These are phyloP conservation scores for Timandra comae DNA, from an alignment of 2,888 invertebrate genomes.

Conservation along the genomic window DNA sequence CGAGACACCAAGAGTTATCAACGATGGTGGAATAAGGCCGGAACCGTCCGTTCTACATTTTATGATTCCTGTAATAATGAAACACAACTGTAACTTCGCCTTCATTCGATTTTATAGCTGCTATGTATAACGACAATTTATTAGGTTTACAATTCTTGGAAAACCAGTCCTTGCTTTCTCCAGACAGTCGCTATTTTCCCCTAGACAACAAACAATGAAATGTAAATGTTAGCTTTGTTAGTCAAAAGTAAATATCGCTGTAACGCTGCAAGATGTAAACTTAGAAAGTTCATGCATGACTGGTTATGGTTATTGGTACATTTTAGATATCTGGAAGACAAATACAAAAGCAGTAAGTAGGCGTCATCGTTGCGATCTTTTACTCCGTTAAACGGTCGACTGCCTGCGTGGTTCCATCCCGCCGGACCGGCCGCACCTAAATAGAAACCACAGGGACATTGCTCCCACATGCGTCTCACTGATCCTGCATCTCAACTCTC, in stretches of 20 bases:
- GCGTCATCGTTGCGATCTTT: slow-evolving; percentile 55
- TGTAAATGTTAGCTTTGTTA: slow-evolving; percentile 24
- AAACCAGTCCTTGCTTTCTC: slow-evolving; percentile 32
- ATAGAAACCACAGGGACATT: slow-evolving; percentile 76
- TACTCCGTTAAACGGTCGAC: slow-evolving; percentile 61
- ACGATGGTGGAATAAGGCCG: not conserved
- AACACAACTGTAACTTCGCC: too few species aligned
- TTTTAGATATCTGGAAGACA: not conserved
- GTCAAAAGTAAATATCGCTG: slow-evolving; percentile 20
- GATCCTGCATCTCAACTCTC: slow-evolving; percentile 60
- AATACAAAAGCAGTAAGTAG: not conserved
- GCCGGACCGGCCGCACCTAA: slow-evolving; percentile 72
- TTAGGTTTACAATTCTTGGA: not conserved
- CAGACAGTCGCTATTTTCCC: slow-evolving; percentile 22
- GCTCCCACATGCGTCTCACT: slow-evolving; percentile 62
- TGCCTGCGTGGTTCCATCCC: slow-evolving; percentile 64
- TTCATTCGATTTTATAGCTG: too few species aligned
- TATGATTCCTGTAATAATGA: too few species aligned
- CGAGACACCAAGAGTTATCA: too few species aligned
- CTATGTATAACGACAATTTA: not conserved
- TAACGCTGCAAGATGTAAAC: slow-evolving; percentile 18
- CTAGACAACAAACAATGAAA: slow-evolving; percentile 19
- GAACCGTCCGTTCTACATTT: too few species aligned
- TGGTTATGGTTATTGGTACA: slow-evolving; percentile 3
- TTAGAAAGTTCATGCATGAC: slow-evolving; percentile 28